Percentiles rank a stretch among this genome's conserved stretches.
Evolutionary conservation across 2,888 invertebrate genomes (phyloP).

Genomic region (Galeruca laticollis): DNA sequence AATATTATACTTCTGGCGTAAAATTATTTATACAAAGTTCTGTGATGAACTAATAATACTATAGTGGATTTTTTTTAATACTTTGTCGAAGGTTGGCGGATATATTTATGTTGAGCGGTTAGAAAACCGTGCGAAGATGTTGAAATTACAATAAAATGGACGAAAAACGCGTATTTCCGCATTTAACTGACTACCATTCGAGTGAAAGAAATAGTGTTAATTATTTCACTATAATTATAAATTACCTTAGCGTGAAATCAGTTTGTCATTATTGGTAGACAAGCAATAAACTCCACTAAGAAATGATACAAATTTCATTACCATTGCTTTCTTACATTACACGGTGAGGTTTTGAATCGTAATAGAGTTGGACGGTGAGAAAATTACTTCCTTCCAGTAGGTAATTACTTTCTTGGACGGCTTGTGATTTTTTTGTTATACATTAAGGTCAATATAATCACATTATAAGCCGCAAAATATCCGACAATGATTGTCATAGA

Average conservation of each 20-base stretch:
- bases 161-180: constrained; percentile 10
- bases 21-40: too few relatives aligned
- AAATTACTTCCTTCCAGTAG: constrained; percentile 28
- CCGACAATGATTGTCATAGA: background rate
- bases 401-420: constrained; percentile 18
- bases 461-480: background rate
- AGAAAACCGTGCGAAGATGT: background rate
- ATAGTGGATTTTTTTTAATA: too few relatives aligned
- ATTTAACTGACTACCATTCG: constrained; percentile 4
- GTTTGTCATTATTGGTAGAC: constrained; percentile 7
- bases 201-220: background rate
- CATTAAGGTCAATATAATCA: constrained; percentile 7
- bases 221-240: constrained; percentile 14
- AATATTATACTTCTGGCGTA: too few relatives aligned
- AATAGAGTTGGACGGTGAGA: constrained; percentile 7
- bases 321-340: constrained; percentile 9
- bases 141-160: background rate
- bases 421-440: constrained; percentile 14
- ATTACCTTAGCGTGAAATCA: constrained; percentile 13
- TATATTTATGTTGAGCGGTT: background rate
- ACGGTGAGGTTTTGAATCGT: constrained; percentile 15
- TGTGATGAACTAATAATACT: too few relatives aligned
- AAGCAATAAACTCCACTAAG: constrained; percentile 13
- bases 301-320: constrained; percentile 24
- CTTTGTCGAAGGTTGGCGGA: too few relatives aligned